phyloP scores from a whole-genome alignment of 2,888 invertebrate species.

The Iselma pallidipennis region DNA sequence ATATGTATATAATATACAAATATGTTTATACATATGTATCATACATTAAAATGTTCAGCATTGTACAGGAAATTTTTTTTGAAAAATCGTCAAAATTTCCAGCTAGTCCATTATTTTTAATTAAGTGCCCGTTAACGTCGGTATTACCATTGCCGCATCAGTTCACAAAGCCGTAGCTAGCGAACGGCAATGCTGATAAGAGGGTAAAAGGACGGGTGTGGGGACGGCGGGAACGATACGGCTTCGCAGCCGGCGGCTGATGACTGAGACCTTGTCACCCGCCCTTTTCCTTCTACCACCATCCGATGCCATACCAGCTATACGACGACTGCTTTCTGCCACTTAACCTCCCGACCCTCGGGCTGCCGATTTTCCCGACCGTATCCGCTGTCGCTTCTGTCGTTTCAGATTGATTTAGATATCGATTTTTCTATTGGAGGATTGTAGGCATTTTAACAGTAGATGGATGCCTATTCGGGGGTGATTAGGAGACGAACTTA shows the following conservation, averaged over 20 bases:
- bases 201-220: slow-evolving; percentile 5
- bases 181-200: slow-evolving; percentile 15
- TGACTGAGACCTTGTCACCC: slow-evolving; percentile 50
- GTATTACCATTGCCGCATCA: slow-evolving; percentile 9
- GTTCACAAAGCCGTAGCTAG: slow-evolving; percentile 22
- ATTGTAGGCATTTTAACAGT: slow-evolving; percentile 9
- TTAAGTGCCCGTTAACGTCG: background rate
- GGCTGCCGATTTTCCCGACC: slow-evolving; percentile 33
- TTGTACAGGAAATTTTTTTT: background rate
- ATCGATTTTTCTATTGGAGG: slow-evolving; percentile 31
- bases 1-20: too few relatives aligned
- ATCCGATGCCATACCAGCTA: slow-evolving; percentile 14
- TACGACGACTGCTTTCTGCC: slow-evolving; percentile 42
- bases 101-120: background rate
- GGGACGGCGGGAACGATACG: background rate
- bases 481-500: slow-evolving; percentile 21
- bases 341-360: slow-evolving; percentile 39
- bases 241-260: slow-evolving; percentile 42
- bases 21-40: background rate
- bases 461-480: slow-evolving; percentile 1
- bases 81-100: background rate
- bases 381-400: slow-evolving; percentile 38
- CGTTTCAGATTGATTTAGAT: slow-evolving; percentile 34
- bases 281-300: slow-evolving; percentile 29
- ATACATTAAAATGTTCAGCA: background rate